Evolutionary conservation across 2,888 invertebrate species (phyloP).

Genomic region (Tetramorium bicarinatum): DNA sequence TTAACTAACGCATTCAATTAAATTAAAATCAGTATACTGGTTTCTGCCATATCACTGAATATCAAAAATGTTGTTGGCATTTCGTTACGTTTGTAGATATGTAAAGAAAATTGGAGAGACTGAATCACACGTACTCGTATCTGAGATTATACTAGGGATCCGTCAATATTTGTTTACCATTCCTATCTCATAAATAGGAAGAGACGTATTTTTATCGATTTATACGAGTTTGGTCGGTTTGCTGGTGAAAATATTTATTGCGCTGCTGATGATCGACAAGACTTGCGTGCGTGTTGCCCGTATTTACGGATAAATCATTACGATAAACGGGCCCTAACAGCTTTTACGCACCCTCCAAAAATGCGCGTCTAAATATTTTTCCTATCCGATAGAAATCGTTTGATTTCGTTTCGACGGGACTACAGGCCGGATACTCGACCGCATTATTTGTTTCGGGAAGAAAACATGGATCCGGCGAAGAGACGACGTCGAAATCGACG

Average conservation of each 20-base stretch:
- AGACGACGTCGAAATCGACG: conserved; percentile 58
- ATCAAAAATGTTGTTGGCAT: not conserved
- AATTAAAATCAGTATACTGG: not conserved
- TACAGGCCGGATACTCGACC: not conserved
- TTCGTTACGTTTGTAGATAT: not conserved
- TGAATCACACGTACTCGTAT: not conserved
- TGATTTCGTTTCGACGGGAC: not conserved
- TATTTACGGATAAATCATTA: conserved; percentile 57
- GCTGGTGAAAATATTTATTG: conserved; percentile 81
- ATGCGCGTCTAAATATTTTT: conserved; percentile 34
- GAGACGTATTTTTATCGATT: conserved; percentile 68
- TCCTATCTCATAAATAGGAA: not conserved
- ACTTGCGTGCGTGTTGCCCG: conserved; percentile 68
- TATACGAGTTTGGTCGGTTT: conserved; percentile 42
- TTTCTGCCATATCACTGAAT: not conserved
- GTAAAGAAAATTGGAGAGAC: not conserved
- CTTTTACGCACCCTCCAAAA: conserved; percentile 24
- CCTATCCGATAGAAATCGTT: not conserved
- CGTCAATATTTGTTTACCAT: not conserved
- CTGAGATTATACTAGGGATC: not conserved
- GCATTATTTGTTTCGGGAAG: conserved; percentile 11
- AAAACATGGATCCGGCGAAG: conserved; percentile 38
- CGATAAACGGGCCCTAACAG: conserved; percentile 30
- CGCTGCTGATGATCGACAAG: conserved; percentile 79
- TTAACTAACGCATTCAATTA: not conserved